Conservation (phyloP, 2,797 vertebrate species). For the Tolypeutes matacus region DNA sequence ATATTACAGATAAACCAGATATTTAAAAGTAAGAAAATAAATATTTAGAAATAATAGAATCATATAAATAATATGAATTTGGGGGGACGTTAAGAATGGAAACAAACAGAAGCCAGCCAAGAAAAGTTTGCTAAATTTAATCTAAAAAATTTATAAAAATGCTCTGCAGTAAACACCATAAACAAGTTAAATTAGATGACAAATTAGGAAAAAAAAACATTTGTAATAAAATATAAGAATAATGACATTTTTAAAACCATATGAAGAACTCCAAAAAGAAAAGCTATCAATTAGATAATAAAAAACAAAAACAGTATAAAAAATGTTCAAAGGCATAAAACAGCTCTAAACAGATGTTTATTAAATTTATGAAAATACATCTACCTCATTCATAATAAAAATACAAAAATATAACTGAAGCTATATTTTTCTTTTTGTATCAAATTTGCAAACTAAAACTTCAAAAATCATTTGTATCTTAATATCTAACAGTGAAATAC, state of each 20-base stretch:
- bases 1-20: neutral
- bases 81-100: neutral
- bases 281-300: neutral
- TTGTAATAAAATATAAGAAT: neutral
- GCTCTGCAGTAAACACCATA: neutral
- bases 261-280: neutral
- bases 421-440: neutral
- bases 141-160: neutral
- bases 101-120: neutral
- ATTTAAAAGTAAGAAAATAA: conserved; percentile 17
- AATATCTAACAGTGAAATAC: neutral
- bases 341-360: neutral
- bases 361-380: too few relatives aligned
- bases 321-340: neutral
- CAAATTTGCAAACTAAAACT: neutral
- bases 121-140: conserved; percentile 12
- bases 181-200: neutral
- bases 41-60: neutral
- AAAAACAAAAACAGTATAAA: neutral
- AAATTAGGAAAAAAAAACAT: neutral
- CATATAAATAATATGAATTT: neutral
- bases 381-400: too few relatives aligned
- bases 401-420: neutral
- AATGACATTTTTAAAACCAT: neutral
- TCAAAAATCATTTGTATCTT: neutral